These are phyloP conservation scores for Caenorhabditis tropicalis DNA, from an alignment of 1,140 invertebrate genomes.

Conservation along the genomic window DNA sequence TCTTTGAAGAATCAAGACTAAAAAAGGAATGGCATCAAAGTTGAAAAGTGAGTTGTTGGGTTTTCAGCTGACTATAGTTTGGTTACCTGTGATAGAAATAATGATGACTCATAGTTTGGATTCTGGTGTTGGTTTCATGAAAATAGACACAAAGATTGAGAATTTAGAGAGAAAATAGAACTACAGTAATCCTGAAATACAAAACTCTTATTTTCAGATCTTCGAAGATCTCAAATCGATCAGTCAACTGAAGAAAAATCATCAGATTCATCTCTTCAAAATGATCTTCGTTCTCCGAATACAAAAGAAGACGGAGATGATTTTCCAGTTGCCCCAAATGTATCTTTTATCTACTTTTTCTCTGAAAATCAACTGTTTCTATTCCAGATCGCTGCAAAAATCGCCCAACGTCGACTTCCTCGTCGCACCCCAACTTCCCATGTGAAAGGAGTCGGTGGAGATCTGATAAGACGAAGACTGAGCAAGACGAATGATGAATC, in stretches of 20 bases:
- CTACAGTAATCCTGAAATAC: too few species aligned
- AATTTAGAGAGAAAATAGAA: too few species aligned
- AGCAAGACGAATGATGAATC: constrained; percentile 15
- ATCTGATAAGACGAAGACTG: constrained; percentile 23
- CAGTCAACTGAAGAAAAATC: not conserved
- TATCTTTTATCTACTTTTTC: not conserved
- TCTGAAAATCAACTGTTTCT: not conserved
- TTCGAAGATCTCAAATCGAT: not conserved
- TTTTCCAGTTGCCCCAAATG: constrained; percentile 9
- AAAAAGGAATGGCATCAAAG: not conserved
- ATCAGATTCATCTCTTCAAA: not conserved
- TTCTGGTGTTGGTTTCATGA: not conserved
- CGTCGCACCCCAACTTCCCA: constrained; percentile 18
- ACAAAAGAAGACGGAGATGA: not conserved
- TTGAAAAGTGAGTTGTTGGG: constrained; percentile 2
- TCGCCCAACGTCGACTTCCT: constrained; percentile 14
- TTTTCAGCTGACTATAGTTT: not conserved
- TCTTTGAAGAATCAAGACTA: not conserved
- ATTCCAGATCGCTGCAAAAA: constrained; percentile 19
- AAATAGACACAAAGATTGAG: not conserved
- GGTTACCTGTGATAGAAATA: not conserved
- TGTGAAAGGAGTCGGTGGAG: constrained; percentile 14
- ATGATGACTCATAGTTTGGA: not conserved
- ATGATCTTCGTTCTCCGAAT: not conserved
- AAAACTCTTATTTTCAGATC: not conserved